phyloP scores from a whole-genome alignment of 2,888 invertebrate species.

The Xiphydria camelus region DNA sequence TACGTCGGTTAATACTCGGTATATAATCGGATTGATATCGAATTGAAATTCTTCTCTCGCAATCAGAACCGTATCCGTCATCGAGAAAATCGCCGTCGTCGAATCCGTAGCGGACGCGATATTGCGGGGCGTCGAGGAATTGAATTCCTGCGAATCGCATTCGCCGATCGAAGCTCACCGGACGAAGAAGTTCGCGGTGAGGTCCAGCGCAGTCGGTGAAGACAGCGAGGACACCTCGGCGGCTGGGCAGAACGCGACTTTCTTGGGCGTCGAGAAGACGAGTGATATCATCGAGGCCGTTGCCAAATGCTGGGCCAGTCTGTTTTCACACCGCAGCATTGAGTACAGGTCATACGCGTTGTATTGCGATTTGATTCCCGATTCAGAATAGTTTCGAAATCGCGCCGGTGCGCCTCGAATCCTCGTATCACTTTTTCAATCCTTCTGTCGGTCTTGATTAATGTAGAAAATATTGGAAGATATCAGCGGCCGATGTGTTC shows the following conservation, averaged over 20 bases:
- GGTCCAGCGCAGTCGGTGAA: slow-evolving; percentile 76
- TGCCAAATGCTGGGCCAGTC: slow-evolving; percentile 80
- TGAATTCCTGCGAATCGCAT: slow-evolving; percentile 24
- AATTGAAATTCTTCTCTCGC: slow-evolving; percentile 31
- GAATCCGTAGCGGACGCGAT: slow-evolving; percentile 53
- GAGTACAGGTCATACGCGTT: slow-evolving; percentile 78
- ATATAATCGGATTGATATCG: too few species aligned
- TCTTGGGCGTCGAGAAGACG: slow-evolving; percentile 67
- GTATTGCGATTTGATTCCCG: too few species aligned
- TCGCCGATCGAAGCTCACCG: slow-evolving; percentile 43
- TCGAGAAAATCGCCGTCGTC: slow-evolving; percentile 55
- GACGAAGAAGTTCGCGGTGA: slow-evolving; percentile 64
- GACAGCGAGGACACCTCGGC: slow-evolving; percentile 79
- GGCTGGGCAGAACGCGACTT: slow-evolving; percentile 83
- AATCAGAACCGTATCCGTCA: slow-evolving; percentile 59
- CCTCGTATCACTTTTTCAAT: too few species aligned
- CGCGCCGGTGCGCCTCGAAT: too few species aligned
- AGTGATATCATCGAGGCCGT: slow-evolving; percentile 64
- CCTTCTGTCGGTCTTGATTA: too few species aligned
- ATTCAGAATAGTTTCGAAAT: too few species aligned
- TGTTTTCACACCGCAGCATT: slow-evolving; percentile 76
- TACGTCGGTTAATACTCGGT: too few species aligned
- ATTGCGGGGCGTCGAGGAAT: slow-evolving; percentile 44
- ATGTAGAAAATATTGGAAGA: too few species aligned
- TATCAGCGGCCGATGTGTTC: too few species aligned